Conservation (phyloP, 2,888 invertebrate genomes). For the Rotaria socialis region DNA sequence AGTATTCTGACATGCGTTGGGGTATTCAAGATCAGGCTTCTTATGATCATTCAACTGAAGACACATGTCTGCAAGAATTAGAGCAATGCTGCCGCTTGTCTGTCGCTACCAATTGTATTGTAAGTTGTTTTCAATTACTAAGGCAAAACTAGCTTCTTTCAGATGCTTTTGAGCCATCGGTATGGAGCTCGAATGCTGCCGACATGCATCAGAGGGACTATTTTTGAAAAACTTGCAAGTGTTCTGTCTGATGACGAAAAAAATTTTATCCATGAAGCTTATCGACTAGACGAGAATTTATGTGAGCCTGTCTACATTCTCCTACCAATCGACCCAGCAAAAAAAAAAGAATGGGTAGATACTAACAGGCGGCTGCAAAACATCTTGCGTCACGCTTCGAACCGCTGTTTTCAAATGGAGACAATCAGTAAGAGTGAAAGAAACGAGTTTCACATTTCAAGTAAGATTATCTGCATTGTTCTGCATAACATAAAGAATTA, state of each 20-base stretch:
- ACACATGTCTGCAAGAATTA: neutral
- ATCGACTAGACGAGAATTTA: slow-evolving; percentile 53
- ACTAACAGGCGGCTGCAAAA: slow-evolving; percentile 50
- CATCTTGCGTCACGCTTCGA: slow-evolving; percentile 48
- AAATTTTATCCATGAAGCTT: slow-evolving; percentile 48
- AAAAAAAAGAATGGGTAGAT: slow-evolving; percentile 50
- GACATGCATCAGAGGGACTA: neutral
- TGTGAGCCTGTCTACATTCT: slow-evolving; percentile 52
- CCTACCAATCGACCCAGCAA: slow-evolving; percentile 43
- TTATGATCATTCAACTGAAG: neutral
- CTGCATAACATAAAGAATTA: neutral
- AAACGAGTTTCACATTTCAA: slow-evolving; percentile 51
- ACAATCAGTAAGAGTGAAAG: slow-evolving; percentile 50
- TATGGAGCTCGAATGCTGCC: slow-evolving; percentile 42
- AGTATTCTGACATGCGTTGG: slow-evolving; percentile 11
- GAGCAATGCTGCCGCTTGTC: neutral
- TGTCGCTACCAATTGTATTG: neutral
- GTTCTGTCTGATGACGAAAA: neutral
- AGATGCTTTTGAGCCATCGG: slow-evolving; percentile 42
- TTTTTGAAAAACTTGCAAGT: neutral
- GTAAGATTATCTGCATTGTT: slow-evolving; percentile 47
- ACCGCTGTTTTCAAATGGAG: slow-evolving; percentile 51
- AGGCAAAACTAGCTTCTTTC: neutral
- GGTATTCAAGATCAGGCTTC: neutral
- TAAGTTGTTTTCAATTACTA: neutral